These are phyloP conservation scores for Poecile montanus DNA, from an alignment of 2,797 vertebrate species.

Conservation along the genomic window DNA sequence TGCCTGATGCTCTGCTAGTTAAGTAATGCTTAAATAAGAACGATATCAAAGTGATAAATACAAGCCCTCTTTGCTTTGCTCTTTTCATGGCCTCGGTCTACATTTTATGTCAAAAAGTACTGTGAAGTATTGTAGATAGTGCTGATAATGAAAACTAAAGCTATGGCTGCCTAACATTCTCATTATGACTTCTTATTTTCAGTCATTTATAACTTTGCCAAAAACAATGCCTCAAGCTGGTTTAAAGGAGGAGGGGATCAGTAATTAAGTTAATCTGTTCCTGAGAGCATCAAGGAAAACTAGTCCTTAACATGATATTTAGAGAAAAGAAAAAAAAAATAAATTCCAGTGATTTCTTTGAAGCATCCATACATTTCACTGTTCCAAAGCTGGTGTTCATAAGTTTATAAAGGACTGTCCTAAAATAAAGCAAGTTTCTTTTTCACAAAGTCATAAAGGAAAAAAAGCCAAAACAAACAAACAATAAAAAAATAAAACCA, in stretches of 20 bases:
- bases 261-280: conserved; percentile 60
- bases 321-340: background rate
- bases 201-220: conserved; percentile 45
- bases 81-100: conserved; percentile 37
- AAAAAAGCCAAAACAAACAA: background rate
- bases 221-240: conserved; percentile 51
- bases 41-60: conserved; percentile 28
- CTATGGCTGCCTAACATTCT: conserved; percentile 1
- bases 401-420: background rate
- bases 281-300: conserved; percentile 40
- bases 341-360: background rate
- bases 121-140: conserved; percentile 17
- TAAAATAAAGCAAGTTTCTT: background rate
- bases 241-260: conserved; percentile 29
- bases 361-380: background rate
- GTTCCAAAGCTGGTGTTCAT: background rate
- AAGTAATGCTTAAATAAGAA: conserved; percentile 43
- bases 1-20: conserved; percentile 16
- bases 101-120: conserved; percentile 17
- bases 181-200: conserved; percentile 29
- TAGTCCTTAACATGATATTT: background rate
- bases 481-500: no score
- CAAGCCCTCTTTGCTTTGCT: background rate
- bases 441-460: background rate
- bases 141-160: conserved; percentile 36